phyloP scores from a whole-genome alignment of 2,113 vertebrate species.

The Pteronura brasiliensis region DNA sequence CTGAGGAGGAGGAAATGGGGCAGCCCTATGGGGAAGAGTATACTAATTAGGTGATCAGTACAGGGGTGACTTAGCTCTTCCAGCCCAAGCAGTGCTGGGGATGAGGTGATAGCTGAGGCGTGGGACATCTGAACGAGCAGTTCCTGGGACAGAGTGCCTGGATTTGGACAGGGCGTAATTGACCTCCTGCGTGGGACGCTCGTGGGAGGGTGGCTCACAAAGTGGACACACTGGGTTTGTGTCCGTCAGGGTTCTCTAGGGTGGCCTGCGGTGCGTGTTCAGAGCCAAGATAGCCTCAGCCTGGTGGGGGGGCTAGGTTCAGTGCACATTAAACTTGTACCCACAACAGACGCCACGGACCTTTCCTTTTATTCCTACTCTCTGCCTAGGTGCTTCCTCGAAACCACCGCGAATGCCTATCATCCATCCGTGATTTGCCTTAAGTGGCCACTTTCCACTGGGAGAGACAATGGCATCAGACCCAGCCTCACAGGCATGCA shows the following conservation, averaged over 20 bases:
- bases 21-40: neutral
- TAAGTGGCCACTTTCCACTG: neutral
- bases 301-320: neutral
- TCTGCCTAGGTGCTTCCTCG: neutral
- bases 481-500: rapidly evolving
- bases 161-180: neutral
- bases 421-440: neutral
- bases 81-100: no score
- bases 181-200: no score
- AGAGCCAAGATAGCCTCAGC: neutral
- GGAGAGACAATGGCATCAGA: rapidly evolving
- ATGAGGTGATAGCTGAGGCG: no score
- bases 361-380: no score
- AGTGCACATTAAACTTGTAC: neutral
- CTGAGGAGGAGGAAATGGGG: neutral
- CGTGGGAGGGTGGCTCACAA: neutral
- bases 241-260: neutral
- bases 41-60: neutral
- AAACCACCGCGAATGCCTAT: neutral
- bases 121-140: no score
- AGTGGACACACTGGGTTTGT: rapidly evolving
- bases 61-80: neutral
- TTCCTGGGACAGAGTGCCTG: neutral
- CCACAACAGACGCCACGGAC: neutral
- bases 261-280: neutral